Conservation (phyloP, 2,888 invertebrate species). For the Oscheius myriophilus region DNA sequence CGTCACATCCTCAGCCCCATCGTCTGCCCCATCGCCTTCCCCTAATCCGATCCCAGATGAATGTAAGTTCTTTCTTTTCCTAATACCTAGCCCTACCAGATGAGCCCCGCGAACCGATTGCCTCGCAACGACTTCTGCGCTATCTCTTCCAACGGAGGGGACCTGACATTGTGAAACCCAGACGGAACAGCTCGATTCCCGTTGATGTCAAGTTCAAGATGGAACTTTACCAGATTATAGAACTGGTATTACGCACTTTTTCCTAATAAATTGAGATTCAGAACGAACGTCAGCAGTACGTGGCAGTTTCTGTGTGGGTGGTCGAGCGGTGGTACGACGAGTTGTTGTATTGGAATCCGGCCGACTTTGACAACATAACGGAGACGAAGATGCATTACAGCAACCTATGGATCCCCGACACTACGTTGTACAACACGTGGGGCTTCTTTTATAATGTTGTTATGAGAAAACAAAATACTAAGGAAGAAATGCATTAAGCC, state of each 20-base stretch:
- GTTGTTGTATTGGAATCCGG: slow-evolving; percentile 41
- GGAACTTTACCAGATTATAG: slow-evolving; percentile 43
- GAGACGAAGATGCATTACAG: slow-evolving; percentile 35
- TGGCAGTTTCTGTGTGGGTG: slow-evolving; percentile 36
- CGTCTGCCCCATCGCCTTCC: no score
- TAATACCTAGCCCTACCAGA: neutral
- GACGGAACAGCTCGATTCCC: slow-evolving; percentile 24
- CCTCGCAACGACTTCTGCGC: slow-evolving; percentile 22
- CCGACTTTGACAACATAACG: slow-evolving; percentile 32
- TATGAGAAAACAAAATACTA: no score
- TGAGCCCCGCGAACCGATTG: slow-evolving; percentile 7
- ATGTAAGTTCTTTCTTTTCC: no score
- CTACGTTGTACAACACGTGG: slow-evolving; percentile 39
- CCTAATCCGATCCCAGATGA: no score
- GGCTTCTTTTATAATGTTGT: neutral
- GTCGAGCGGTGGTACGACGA: slow-evolving; percentile 43
- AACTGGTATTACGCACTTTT: slow-evolving; percentile 25
- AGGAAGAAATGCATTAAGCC: no score
- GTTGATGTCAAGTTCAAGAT: slow-evolving; percentile 36
- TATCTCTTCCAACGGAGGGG: slow-evolving; percentile 27
- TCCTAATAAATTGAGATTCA: slow-evolving; percentile 15
- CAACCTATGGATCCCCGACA: slow-evolving; percentile 38
- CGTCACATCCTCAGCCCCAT: no score
- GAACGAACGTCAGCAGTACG: slow-evolving; percentile 43
- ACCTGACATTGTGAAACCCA: slow-evolving; percentile 34